phyloP scores from a whole-genome alignment of 2,797 vertebrate genomes.

The Anolis apletophallus region DNA sequence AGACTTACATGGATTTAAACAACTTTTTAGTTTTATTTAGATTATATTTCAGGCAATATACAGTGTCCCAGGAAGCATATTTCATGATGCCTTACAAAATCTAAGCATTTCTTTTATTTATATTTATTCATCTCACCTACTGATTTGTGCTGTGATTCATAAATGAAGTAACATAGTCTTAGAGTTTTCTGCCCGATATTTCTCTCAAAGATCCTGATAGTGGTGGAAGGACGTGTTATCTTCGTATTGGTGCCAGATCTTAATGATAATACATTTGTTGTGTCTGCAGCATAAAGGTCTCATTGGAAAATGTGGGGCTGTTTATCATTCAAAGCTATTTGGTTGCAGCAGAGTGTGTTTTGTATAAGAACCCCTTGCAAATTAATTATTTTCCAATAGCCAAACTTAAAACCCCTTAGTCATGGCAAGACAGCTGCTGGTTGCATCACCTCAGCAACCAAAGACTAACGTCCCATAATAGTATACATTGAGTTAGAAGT shows the following conservation, averaged over 20 bases:
- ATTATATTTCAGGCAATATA: not conserved
- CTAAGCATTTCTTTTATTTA: not conserved
- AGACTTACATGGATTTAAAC: not conserved
- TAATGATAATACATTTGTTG: not conserved
- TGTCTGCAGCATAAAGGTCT: not conserved
- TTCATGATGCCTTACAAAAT: not conserved
- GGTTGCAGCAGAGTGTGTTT: not conserved
- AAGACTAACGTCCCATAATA: not conserved
- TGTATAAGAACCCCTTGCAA: not conserved
- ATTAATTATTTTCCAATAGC: not conserved
- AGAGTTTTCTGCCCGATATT: not conserved
- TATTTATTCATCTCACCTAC: conserved; percentile 8
- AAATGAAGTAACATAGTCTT: not conserved
- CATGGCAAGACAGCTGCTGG: not conserved
- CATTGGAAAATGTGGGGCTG: too few relatives aligned
- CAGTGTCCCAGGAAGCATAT: not conserved
- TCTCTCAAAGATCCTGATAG: too few relatives aligned
- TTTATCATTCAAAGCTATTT: not conserved
- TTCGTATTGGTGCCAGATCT: not conserved
- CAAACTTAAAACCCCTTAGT: not conserved
- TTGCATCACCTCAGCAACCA: not conserved
- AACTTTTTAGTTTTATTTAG: not conserved
- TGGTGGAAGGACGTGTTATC: not conserved
- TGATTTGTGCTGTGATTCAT: conserved; percentile 14
- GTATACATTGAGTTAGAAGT: not conserved